Percentiles rank a stretch among this genome's conserved stretches.
These are phyloP conservation scores for Ecliptopera silaceata DNA, from an alignment of 2,888 invertebrate genomes.

Conservation along the genomic window DNA sequence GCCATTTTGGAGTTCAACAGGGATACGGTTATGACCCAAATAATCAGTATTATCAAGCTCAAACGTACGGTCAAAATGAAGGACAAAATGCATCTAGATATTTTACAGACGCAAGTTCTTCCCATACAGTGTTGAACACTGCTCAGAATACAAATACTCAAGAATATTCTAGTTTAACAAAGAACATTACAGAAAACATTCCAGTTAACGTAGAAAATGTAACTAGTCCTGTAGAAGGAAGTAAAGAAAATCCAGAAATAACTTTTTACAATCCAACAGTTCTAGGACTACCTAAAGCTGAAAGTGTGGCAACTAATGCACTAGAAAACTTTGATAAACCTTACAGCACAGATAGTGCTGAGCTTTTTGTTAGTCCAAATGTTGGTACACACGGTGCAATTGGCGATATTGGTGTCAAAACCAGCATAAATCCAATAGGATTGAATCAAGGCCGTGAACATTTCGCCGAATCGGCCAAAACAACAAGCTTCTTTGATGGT, in stretches of 20 bases:
- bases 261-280: constrained; percentile 15
- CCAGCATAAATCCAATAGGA: constrained; percentile 3
- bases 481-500: constrained; percentile 8
- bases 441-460: constrained; percentile 7
- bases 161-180: constrained; percentile 4
- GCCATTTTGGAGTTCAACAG: constrained; percentile 22
- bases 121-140: constrained; percentile 16
- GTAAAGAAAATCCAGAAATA: constrained; percentile 8
- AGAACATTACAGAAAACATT: constrained; percentile 27
- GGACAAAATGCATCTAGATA: constrained; percentile 35
- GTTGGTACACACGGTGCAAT: constrained; percentile 17
- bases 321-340: constrained; percentile 3
- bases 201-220: constrained; percentile 21
- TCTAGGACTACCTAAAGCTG: constrained; percentile 9
- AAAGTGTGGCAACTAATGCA: background rate
- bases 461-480: background rate
- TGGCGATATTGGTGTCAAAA: constrained; percentile 12
- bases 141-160: constrained; percentile 12
- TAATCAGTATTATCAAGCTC: constrained; percentile 35
- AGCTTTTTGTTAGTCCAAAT: constrained; percentile 5
- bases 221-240: constrained; percentile 3
- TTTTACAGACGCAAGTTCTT: constrained; percentile 22
- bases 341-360: background rate
- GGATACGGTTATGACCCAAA: constrained; percentile 31
- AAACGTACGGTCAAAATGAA: constrained; percentile 37